phyloP scores from a whole-genome alignment of 2,888 invertebrate species.

The Parasteatoda lunata region DNA sequence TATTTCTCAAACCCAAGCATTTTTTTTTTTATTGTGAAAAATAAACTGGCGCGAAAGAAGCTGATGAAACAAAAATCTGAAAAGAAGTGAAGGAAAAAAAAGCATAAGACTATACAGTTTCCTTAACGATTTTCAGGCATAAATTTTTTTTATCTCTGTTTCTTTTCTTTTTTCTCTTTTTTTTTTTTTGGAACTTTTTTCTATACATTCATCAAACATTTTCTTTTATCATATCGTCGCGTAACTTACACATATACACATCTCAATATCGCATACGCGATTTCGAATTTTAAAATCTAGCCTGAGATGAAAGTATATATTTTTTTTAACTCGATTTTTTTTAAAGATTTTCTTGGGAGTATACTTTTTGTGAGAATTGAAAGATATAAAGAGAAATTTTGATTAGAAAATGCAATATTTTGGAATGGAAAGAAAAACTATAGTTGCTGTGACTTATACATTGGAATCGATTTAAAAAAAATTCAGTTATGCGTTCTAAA shows the following conservation, averaged over 20 bases:
- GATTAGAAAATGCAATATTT: too few relatives aligned
- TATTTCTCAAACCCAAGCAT: not conserved
- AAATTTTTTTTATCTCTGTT: not conserved
- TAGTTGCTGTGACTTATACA: too few relatives aligned
- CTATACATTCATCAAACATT: not conserved
- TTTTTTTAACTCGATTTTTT: slow-evolving; percentile 9
- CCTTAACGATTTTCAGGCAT: not conserved
- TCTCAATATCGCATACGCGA: slow-evolving; percentile 6
- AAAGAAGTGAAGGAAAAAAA: slow-evolving; percentile 5
- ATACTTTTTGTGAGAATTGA: too few relatives aligned
- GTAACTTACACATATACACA: slow-evolving; percentile 22
- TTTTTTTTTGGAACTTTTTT: slow-evolving; percentile 9
- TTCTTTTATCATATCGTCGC: slow-evolving; percentile 17
- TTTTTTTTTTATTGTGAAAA: not conserved
- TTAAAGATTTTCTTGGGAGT: not conserved
- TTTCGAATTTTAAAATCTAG: too few relatives aligned
- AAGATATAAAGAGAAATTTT: too few relatives aligned
- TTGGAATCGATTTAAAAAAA: too few relatives aligned
- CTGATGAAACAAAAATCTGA: slow-evolving; percentile 26
- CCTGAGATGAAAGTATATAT: too few relatives aligned
- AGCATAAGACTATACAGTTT: not conserved
- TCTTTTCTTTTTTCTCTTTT: not conserved
- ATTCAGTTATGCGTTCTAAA: too few relatives aligned
- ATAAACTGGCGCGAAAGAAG: slow-evolving; percentile 14
- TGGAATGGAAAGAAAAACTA: too few relatives aligned